Base-by-base conservation (phyloP, 2,113 vertebrate species). In the Spilogale gracilis region DNA sequence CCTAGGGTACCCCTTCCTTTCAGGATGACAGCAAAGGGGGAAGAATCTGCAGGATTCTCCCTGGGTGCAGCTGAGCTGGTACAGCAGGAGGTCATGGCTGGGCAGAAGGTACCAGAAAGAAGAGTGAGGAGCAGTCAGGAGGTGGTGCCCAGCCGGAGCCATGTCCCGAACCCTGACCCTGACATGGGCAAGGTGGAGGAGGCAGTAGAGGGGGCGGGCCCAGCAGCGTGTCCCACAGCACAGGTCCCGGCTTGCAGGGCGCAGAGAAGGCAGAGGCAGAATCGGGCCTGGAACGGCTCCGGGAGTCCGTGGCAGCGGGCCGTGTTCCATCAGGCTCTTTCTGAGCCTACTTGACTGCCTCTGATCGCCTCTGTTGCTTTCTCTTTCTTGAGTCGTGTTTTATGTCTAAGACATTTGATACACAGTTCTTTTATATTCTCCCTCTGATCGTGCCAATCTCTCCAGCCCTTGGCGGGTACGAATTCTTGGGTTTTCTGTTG, bases 261-360 rank as follows among this genome's bases (percentile, higher is more conserved):
- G 2, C 32, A 17, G 32, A 13, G n/a, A 4, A 3, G 76, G 0
- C 17, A 12, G 27, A 11, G 6, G 13, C 30, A 14, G 27, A 23
- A 23, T 7, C 2, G 0, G n/a, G 17, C 38, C 63, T n/a, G 18
- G 54, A 20, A 2, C 32, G 8, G 45, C n/a, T 9, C 25, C 30
- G 6, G 2, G 61, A 16, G 30, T 48, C n/a, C 32, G 3, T 1
- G 43, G 20, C 79, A 38, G 3, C 3, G 1, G 61, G 32, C 23
- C 0, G 0, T 1, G 6, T 13, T 2, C 21, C 6, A 3, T 9
- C 1, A 0, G 30, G 6, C 6, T 9, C 56, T 14, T 58, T 43
- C 1, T 27, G 45, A 21, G 14, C 25, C n/a, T 16, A 6, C 60
- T 4, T 0, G 27, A 13, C 8, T 9, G 2, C 3, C 20, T 32